Base-by-base conservation (phyloP, 2,113 vertebrate genomes). In the Colius striatus region DNA sequence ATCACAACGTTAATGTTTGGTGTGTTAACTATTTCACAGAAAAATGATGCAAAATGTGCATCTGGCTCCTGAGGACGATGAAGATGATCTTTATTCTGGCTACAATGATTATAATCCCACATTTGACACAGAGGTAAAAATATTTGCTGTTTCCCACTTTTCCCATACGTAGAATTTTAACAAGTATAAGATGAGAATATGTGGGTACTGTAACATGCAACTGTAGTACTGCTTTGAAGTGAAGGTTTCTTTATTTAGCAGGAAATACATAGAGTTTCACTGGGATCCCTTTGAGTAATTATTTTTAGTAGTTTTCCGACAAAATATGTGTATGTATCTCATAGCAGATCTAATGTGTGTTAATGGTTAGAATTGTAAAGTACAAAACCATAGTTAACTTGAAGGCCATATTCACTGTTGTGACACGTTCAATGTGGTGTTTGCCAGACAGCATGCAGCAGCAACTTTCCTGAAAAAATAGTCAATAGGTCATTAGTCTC, bases 51-150 rank as follows among this genome's bases (percentile, higher is more conserved):
- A 99, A 86, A 98, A 99, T 85, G 98, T 99, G 18, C 98, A 98
- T 51, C 96, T 98, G 20, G 98, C 97, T 48, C 98, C 99, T 32
- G 98, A 98, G 66, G 98, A 97, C 57, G 99, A 98, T 74, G 98
- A 99, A 75, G 99, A 99, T 57, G 99, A 99, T 89, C 98, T 99
- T 93, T 99, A 99, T 96, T 99, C 99, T 65, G 99, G 99, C 41
- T 99, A 99, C 96, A 99, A 99, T 96, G 99, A 99, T 92, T 99
- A 99, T 94, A 99, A 99, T 85, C 99, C 99, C 41, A 98, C 98
- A 3, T 99, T 98, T 97, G 99, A 99, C 90, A 98, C 98, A 5
- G 99, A 99, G 98, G 99, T 99, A 97, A 96, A 86, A 76, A 22
- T 57, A 70, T 32, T 75, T 84, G 7, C 45, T 41, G 2, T 81